Percentiles rank a stretch among this genome's conserved stretches.
Conservation (phyloP, 2,113 vertebrate species). For the Hemibagrus wyckioides region DNA sequence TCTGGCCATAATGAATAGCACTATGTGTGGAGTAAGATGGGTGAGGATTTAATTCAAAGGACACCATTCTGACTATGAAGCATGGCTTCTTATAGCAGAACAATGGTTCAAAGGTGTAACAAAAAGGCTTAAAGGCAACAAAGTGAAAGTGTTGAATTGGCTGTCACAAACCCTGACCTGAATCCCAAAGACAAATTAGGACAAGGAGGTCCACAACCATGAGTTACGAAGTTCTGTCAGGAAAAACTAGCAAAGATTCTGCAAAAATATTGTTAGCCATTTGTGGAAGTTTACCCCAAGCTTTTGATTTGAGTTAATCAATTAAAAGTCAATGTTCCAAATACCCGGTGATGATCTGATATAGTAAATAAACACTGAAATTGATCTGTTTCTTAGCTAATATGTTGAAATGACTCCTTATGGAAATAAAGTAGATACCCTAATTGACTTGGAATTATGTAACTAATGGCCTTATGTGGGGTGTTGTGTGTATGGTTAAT, state of each 20-base stretch:
- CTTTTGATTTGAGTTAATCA: background rate
- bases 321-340: background rate
- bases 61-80: background rate
- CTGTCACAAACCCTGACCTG: background rate
- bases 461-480: too few relatives aligned
- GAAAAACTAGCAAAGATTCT: too few relatives aligned
- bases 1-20: too few relatives aligned
- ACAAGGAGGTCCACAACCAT: background rate
- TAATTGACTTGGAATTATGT: too few relatives aligned
- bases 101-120: background rate
- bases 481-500: background rate
- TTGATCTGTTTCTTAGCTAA: background rate
- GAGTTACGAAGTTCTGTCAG: too few relatives aligned
- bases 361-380: background rate
- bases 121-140: background rate
- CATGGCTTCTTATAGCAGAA: background rate
- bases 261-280: too few relatives aligned
- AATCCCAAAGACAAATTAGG: background rate
- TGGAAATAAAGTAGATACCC: background rate
- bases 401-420: background rate
- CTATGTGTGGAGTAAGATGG: too few relatives aligned
- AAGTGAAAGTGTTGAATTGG: background rate
- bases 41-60: background rate
- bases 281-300: too few relatives aligned
- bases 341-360: background rate